Evolutionary conservation across 2,888 invertebrate species (phyloP).

Genomic region (Hecatera dysodea): DNA sequence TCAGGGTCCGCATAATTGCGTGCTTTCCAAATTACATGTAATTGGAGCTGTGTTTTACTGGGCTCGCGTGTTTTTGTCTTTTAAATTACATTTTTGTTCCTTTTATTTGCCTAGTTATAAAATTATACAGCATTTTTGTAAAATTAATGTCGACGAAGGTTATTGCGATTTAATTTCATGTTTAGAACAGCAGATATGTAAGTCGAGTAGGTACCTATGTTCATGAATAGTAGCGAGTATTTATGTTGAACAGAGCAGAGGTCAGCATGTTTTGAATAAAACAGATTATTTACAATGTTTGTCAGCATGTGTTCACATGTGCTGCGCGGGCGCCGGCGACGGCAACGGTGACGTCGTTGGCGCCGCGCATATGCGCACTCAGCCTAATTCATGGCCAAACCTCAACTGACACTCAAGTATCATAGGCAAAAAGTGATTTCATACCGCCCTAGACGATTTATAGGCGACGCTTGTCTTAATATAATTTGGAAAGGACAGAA

Average conservation of each 20-base stretch:
- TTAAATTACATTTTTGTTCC: constrained; percentile 59
- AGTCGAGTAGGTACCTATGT: constrained; percentile 32
- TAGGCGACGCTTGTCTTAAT: constrained; percentile 53
- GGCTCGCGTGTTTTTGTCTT: constrained; percentile 70
- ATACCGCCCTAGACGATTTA: constrained; percentile 64
- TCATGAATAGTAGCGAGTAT: constrained; percentile 54
- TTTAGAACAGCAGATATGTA: constrained; percentile 30
- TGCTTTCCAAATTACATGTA: constrained; percentile 79
- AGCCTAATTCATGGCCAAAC: constrained; percentile 71
- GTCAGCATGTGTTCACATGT: constrained; percentile 80
- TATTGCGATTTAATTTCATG: constrained; percentile 33
- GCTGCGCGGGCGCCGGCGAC: constrained; percentile 75
- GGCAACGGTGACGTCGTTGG: constrained; percentile 71
- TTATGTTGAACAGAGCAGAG: constrained; percentile 69
- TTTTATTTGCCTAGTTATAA: constrained; percentile 66
- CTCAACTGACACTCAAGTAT: constrained; percentile 60
- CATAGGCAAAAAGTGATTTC: constrained; percentile 66
- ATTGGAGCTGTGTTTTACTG: constrained; percentile 75
- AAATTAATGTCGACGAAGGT: constrained; percentile 21
- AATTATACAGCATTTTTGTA: constrained; percentile 54
- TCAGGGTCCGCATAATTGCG: constrained; percentile 77
- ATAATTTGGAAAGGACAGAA: constrained; percentile 54
- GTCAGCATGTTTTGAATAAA: constrained; percentile 78
- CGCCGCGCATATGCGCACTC: constrained; percentile 75
- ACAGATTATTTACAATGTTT: constrained; percentile 75